Evolutionary conservation across 2,113 vertebrate species (phyloP).

Genomic region (rabbit (Oryctolagus cuniculus)): DNA sequence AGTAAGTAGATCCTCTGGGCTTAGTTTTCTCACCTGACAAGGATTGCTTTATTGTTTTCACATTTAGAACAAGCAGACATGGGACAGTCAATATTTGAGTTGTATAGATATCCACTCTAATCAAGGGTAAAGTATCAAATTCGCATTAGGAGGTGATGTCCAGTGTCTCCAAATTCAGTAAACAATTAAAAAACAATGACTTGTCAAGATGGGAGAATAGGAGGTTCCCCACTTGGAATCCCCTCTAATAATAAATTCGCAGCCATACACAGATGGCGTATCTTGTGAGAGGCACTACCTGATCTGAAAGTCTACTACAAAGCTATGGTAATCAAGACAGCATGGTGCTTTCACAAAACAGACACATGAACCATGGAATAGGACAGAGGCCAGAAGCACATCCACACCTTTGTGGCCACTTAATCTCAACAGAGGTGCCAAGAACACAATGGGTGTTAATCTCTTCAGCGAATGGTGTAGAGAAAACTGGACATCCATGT

Average conservation of each 20-base stretch:
- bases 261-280: background rate
- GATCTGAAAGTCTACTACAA: background rate
- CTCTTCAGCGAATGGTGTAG: background rate
- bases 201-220: background rate
- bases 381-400: background rate
- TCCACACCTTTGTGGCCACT: background rate
- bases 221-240: background rate
- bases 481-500: background rate
- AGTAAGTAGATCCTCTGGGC: background rate
- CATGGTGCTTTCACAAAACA: background rate
- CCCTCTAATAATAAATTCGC: background rate
- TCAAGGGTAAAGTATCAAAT: conserved; percentile 50
- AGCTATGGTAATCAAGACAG: background rate
- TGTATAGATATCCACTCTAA: background rate
- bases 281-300: background rate
- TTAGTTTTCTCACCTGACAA: background rate
- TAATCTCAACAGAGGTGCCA: background rate
- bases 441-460: background rate
- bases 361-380: background rate
- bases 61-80: conserved; percentile 31
- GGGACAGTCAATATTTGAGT: background rate
- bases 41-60: conserved; percentile 7
- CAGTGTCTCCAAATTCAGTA: background rate
- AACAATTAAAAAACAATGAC: conserved; percentile 29
- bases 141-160: background rate